Evolutionary conservation across 2,113 vertebrate genomes (phyloP).

Genomic region (Siniperca knerii): DNA sequence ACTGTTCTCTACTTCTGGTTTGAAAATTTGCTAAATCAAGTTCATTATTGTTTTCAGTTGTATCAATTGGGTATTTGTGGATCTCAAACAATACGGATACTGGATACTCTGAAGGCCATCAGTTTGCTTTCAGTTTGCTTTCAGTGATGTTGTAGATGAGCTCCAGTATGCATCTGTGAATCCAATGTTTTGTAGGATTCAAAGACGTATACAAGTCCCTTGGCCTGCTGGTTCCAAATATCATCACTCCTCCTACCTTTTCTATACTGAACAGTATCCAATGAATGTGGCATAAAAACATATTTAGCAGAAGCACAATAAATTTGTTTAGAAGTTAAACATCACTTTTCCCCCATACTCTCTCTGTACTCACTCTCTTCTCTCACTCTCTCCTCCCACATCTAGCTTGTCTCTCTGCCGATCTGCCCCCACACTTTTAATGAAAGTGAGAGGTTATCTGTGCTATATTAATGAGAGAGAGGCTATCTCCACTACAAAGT

Average conservation of each 20-base stretch:
- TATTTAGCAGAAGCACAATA: background rate
- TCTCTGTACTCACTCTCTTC: background rate
- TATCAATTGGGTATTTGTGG: no score
- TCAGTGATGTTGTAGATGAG: no score
- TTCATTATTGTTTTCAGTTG: no score
- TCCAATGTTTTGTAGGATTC: no score
- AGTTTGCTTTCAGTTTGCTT: no score
- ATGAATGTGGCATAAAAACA: background rate
- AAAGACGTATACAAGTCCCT: no score
- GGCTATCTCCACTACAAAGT: conserved; percentile 46
- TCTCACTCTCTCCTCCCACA: background rate
- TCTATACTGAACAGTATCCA: background rate
- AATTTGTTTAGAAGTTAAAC: background rate
- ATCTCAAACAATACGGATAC: no score
- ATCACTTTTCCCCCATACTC: background rate
- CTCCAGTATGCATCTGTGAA: no score
- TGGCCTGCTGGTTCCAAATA: no score
- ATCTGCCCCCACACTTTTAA: conserved; percentile 14
- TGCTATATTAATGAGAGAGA: conserved; percentile 21
- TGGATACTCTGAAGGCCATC: no score
- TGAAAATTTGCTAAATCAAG: no score
- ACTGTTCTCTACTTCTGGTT: no score
- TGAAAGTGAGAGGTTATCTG: conserved; percentile 36
- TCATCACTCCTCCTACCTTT: background rate
- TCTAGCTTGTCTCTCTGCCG: background rate